A percentile compares a stretch with the other conserved stretches of the same genome.
Conservation (phyloP, 2,113 vertebrate genomes). For the Hassar affinis region DNA sequence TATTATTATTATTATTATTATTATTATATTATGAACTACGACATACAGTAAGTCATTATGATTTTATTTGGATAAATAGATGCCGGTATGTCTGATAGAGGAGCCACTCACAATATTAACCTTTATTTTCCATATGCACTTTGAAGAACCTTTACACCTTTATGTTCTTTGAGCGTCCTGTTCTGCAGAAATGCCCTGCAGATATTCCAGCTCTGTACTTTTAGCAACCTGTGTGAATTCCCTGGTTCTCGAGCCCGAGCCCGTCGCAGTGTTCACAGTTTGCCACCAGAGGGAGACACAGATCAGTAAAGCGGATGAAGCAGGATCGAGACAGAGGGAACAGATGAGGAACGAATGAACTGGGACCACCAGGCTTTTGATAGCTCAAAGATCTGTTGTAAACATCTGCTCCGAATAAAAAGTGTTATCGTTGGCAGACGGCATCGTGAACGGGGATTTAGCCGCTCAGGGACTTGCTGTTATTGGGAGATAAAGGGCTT, state of each 20-base stretch:
- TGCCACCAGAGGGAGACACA: constrained; percentile 37
- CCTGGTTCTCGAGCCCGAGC: neutral
- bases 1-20: neutral
- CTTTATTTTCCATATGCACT: neutral
- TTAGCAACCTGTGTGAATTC: neutral
- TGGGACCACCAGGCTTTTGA: neutral
- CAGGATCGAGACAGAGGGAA: too few relatives aligned
- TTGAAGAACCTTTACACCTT: neutral
- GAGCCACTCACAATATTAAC: neutral
- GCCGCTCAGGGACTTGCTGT: neutral
- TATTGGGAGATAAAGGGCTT: neutral
- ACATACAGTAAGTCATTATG: neutral
- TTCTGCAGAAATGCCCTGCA: neutral
- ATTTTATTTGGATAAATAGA: neutral
- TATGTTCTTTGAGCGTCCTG: neutral
- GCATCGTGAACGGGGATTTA: neutral
- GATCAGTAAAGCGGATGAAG: neutral
- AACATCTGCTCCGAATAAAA: neutral
- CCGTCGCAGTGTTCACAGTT: neutral
- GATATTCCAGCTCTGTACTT: neutral
- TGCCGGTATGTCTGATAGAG: neutral
- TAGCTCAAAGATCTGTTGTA: neutral
- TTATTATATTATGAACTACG: neutral
- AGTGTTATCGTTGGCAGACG: neutral
- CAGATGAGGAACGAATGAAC: neutral